Base-by-base conservation (phyloP, 1,140 invertebrate species). In the Zaprionus nigranus region DNA sequence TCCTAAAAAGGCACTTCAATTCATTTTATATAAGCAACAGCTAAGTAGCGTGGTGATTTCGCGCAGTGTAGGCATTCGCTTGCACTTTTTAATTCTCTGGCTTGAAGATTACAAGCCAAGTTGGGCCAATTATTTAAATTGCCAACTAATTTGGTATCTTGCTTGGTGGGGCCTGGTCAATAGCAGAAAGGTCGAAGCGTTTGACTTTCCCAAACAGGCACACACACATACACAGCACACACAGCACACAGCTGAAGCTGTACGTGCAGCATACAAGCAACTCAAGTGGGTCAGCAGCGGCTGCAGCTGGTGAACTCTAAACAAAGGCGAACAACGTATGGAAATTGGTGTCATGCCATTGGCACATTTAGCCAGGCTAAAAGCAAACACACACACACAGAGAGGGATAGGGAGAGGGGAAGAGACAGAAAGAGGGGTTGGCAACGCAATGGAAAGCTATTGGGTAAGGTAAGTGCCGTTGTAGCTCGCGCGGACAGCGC, bases 321-420 rank as follows among this genome's bases (percentile, higher is more conserved):
- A 75, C 71, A 78, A 78, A 68, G 81, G 72, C 71, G 63, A 56
- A 74, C 73, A 79, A 71, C 64, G 49, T 69, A 64, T 68, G 79
- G 56, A 91, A 91, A 91, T 91, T 76, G 87, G 87, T 91, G 87
- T 91, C 88, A 84, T 91, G 87, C 87, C 87, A 91, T 91, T 91
- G 87, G 87, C 87, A 91, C 82, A 91, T 91, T 91, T 91, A 58
- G 71, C 54, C 71, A 57, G 56, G 64, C 69, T 67, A 71, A 82
- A 77, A 77, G 43, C 63, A 81, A 76, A 73, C 46, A 56, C 28
- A 70, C 43, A 70, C n/a, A 58, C 13, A 62, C 11, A 36, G 0
- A 67, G 13, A 17, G n/a, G 3, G 40, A 17, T 1, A 17, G 40
- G 17, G 15, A 43, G 3, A n/a, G 15, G 5, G 40, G 7, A 22